Evolutionary conservation across 2,113 vertebrate species (phyloP), one percentile per base, ranked within the genome.

Genomic region (Campylomormyrus numenius): DNA sequence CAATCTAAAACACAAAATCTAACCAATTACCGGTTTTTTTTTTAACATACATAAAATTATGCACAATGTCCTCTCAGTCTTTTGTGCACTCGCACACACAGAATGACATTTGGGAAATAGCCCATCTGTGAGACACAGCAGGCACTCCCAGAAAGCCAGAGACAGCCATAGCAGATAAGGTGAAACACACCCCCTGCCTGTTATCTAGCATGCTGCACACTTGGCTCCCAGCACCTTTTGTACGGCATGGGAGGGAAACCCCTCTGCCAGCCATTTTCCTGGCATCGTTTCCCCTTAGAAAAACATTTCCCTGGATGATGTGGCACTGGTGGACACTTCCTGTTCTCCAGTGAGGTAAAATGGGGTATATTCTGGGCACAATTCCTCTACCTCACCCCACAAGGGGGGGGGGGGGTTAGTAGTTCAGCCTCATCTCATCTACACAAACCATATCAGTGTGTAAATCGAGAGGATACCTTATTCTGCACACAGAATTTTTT

Each of bases 1-100:
- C 42, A 45, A 84, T 10, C 0, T 24, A 84, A 48, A 84, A n/a
- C 0, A 42, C 80, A 84, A 31, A 80, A 84, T 9, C 1, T 39
- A 77, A 15, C 70, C 15, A 39, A 77, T 35, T 3, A 15, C 19
- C 19, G 0, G 15, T 3, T 2, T 35, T 35, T 35, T 39, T 39
- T 3, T 39, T 39, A 2, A 50, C 9, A 6, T 27, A 17, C 21
- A 66, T 27, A 66, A 84, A 5, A 17, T 84, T 45, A 84, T 56
- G 53, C 39, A 87, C 17, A 42, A 42, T 88, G 88, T 91, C 90
- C 90, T 48, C 70, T 90, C 45, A 74, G 66, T 88, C 77, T 88
- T 24, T 10, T 62, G 50, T 53, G 42, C 21, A 48, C 89, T 87
- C 48, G 9, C 5, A 24, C 46, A 77, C 62, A 27, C 6, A 52